Conservation (phyloP, 2,113 vertebrate species). For the Perccottus glenii region DNA sequence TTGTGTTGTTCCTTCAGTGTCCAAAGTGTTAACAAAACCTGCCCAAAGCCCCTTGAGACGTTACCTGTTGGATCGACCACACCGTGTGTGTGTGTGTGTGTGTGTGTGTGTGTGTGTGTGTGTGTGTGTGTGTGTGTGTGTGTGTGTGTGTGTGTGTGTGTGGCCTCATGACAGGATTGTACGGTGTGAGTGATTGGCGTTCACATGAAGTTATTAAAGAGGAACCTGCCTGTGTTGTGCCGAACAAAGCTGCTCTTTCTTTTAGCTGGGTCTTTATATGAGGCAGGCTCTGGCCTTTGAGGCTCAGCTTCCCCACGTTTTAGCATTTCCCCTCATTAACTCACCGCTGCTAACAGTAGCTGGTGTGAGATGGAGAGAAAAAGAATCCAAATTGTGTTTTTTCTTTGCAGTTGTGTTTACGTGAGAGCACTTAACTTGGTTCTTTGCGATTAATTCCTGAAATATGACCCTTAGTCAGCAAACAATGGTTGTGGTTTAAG, state of each 20-base stretch:
- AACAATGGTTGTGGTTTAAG: constrained; percentile 8
- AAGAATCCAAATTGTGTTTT: constrained; percentile 43
- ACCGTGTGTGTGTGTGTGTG: too few species aligned
- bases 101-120: too few species aligned
- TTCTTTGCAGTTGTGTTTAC: constrained; percentile 36
- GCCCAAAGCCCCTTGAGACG: not conserved
- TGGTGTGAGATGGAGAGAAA: constrained; percentile 35
- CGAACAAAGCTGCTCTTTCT: constrained; percentile 74
- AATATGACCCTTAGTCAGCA: constrained; percentile 14
- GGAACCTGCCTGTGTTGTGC: constrained; percentile 74
- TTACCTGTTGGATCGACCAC: constrained; percentile 20
- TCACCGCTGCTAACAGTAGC: constrained; percentile 50
- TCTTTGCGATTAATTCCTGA: constrained; percentile 24
- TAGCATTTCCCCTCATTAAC: constrained; percentile 75
- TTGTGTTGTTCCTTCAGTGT: not conserved
- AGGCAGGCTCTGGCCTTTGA: constrained; percentile 69
- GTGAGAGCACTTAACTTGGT: constrained; percentile 28
- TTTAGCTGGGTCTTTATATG: constrained; percentile 60
- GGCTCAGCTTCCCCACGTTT: constrained; percentile 60
- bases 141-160: too few species aligned
- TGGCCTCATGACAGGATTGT: constrained; percentile 54
- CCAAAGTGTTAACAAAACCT: constrained; percentile 12
- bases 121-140: too few species aligned
- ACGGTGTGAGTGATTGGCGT: constrained; percentile 67
- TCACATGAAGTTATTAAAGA: constrained; percentile 75